Base-by-base conservation (phyloP, 2,113 vertebrate species). In the Barbus barbus region DNA sequence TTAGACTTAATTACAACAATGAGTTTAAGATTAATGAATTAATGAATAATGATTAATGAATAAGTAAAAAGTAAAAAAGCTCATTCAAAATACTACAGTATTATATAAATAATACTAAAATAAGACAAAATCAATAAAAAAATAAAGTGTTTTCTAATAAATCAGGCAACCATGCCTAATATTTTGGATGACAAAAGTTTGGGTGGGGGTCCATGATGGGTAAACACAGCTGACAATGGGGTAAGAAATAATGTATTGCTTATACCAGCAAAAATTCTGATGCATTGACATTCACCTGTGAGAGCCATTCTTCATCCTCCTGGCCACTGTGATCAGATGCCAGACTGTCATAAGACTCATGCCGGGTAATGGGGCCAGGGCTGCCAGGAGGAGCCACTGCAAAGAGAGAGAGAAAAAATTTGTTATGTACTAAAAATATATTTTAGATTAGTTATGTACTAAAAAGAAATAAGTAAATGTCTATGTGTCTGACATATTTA, bases 251-350 rank as follows among this genome's bases (percentile, higher is more conserved):
- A 92, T 94, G 93, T 87, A 93, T 93, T 88, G 72, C 86, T 89
- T 91, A 91, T 90, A 91, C 90, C 83, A 87, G 13, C 82, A 84
- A 81, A 86, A 90, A 91, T 89, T 88, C 88, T 84, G 65, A 82
- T 73, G 67, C 48, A 82, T 73, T 16, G 22, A 38, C 18, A n/a
- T n/a, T 91, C 83, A 99, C 98, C 98, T 99, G 97, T n/a, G 98
- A 99, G 13, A 99, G 96, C 97, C 98, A 99, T 91, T 98, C 97
- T 87, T 99, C 97, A 36, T 99, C 97, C 84, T 99, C 97, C 73
- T 96, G 97, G 31, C 96, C 96, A 2, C 97, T 98, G 89, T 97
- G 96, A 92, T 99, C 97, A 0, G 97, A 99, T 0, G 95, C 95
- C 87, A 98, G 91, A 89, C 97, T 99, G 94, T 99, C 97, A 1